Conservation (phyloP, 2,797 vertebrate species). For the Mus spretus region DNA sequence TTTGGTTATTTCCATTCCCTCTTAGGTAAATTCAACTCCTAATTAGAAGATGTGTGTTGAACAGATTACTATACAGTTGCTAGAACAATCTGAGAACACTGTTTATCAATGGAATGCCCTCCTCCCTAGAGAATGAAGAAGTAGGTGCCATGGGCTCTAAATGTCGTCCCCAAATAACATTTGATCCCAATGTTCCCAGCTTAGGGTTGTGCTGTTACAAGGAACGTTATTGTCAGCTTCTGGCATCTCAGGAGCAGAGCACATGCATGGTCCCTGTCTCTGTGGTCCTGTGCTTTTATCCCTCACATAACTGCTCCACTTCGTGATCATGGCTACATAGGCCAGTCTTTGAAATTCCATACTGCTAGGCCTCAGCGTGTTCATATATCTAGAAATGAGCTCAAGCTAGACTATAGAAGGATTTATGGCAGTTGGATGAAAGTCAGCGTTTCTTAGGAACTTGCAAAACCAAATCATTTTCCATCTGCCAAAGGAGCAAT, state of each 20-base stretch:
- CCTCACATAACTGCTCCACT: neutral
- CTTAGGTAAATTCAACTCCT: constrained; percentile 2
- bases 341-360: neutral
- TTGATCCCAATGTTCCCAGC: neutral
- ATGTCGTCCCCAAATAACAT: neutral
- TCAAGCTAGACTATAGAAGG: neutral
- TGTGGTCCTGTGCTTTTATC: neutral
- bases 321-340: neutral
- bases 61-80: neutral
- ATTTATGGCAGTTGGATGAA: neutral
- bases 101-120: neutral
- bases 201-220: neutral
- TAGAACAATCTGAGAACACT: neutral
- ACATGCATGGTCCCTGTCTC: neutral
- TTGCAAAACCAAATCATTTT: too few relatives aligned
- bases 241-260: neutral
- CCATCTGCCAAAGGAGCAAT: neutral
- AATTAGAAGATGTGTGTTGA: constrained; percentile 11
- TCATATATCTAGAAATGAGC: neutral
- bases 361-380: neutral
- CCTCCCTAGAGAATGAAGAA: neutral
- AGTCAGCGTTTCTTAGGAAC: neutral
- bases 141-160: neutral
- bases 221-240: neutral
- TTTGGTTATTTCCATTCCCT: neutral